Conservation (phyloP, 1,140 invertebrate species). For the Hirudo medicinalis region DNA sequence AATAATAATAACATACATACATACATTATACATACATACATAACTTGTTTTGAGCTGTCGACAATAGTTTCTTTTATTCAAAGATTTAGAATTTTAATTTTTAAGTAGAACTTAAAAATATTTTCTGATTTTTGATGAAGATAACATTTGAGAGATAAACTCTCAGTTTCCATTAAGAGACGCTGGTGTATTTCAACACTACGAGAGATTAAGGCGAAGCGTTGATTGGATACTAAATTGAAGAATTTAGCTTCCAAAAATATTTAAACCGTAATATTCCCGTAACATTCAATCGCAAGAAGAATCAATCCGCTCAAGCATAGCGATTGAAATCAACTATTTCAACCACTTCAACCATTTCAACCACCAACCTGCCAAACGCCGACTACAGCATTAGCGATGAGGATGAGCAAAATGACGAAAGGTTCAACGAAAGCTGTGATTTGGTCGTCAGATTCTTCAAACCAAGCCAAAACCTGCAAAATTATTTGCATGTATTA, state of each 20-base stretch:
- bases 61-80: too few species aligned
- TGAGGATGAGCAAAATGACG: constrained; percentile 98
- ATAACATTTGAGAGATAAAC: too few species aligned
- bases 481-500: constrained; percentile 31
- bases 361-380: constrained; percentile 80
- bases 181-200: too few species aligned
- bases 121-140: too few species aligned
- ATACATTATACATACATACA: too few species aligned
- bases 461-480: constrained; percentile 98
- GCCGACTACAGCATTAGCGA: constrained; percentile 97
- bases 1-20: too few species aligned
- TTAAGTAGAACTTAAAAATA: too few species aligned
- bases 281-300: neutral
- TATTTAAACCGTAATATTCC: neutral
- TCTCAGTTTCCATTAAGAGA: too few species aligned
- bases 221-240: neutral
- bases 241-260: neutral
- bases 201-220: too few species aligned
- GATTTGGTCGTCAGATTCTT: constrained; percentile 84
- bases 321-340: neutral
- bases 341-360: neutral
- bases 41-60: too few species aligned
- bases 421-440: constrained; percentile 99
- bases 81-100: too few species aligned
- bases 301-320: too few species aligned